These are phyloP conservation scores for Acinonyx jubatus DNA, from an alignment of 2,113 vertebrate genomes.

Conservation along the genomic window DNA sequence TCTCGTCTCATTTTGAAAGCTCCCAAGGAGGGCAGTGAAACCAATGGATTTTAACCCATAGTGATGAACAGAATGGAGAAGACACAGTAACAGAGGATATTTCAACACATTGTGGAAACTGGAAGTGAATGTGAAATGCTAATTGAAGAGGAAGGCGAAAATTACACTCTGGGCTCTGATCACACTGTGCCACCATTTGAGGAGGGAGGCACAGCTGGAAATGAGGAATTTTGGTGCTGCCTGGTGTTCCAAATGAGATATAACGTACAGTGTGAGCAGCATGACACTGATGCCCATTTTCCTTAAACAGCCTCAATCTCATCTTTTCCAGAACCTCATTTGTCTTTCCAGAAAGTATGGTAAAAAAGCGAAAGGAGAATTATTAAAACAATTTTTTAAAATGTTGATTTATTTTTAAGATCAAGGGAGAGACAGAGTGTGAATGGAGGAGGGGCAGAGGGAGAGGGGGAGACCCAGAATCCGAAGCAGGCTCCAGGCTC, in stretches of 20 bases:
- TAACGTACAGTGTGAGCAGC: fast-evolving
- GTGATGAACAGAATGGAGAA: background rate
- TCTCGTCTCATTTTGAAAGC: background rate
- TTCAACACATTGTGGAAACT: background rate
- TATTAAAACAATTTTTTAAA: background rate
- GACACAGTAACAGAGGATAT: background rate
- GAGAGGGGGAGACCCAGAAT: too few relatives aligned
- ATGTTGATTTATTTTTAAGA: too few relatives aligned
- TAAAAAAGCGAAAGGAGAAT: background rate
- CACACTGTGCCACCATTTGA: fast-evolving
- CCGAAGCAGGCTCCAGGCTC: too few relatives aligned
- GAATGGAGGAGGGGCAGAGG: too few relatives aligned
- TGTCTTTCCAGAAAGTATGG: too few relatives aligned
- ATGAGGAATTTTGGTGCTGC: too few relatives aligned
- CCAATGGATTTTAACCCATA: background rate
- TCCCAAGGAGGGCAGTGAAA: background rate
- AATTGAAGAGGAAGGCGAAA: background rate
- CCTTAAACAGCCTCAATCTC: background rate
- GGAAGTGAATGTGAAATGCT: too few relatives aligned
- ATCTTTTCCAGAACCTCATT: fast-evolving
- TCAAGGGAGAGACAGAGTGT: too few relatives aligned
- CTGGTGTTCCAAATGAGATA: background rate
- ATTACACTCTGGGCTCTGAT: background rate
- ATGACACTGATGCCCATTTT: fast-evolving
- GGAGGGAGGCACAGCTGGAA: background rate